These are phyloP conservation scores for Alectura lathami DNA, from an alignment of 2,113 vertebrate genomes.

Conservation along the genomic window DNA sequence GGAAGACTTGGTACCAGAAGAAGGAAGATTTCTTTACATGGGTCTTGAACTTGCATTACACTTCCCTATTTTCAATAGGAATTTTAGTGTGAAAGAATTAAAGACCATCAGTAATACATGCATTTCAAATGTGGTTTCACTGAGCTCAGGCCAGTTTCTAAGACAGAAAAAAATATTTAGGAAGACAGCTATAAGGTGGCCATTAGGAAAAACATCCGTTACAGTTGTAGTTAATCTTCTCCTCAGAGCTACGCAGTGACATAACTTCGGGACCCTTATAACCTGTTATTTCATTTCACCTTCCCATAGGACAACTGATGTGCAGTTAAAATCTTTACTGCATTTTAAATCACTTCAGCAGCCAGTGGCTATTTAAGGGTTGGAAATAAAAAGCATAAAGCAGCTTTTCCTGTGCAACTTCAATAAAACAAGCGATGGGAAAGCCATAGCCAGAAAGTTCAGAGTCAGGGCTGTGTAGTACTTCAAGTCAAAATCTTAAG, in stretches of 20 bases:
- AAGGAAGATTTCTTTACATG: neutral
- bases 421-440: neutral
- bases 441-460: neutral
- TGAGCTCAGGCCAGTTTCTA: neutral
- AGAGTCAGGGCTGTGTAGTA: neutral
- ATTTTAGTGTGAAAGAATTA: neutral
- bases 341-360: slow-evolving; percentile 30
- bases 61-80: neutral
- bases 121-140: neutral
- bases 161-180: neutral
- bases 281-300: slow-evolving; percentile 17
- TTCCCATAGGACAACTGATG: neutral
- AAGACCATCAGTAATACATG: neutral
- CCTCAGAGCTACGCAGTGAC: neutral
- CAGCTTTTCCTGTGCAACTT: neutral
- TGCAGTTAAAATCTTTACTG: slow-evolving; percentile 31
- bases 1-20: neutral
- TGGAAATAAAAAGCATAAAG: neutral
- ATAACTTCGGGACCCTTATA: neutral
- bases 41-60: neutral
- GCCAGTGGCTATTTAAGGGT: neutral
- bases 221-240: neutral
- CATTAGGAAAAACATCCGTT: neutral
- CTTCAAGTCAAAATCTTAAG: neutral
- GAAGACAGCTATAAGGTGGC: neutral